Conservation (phyloP, 2,797 vertebrate species). For the Cuniculus paca region DNA sequence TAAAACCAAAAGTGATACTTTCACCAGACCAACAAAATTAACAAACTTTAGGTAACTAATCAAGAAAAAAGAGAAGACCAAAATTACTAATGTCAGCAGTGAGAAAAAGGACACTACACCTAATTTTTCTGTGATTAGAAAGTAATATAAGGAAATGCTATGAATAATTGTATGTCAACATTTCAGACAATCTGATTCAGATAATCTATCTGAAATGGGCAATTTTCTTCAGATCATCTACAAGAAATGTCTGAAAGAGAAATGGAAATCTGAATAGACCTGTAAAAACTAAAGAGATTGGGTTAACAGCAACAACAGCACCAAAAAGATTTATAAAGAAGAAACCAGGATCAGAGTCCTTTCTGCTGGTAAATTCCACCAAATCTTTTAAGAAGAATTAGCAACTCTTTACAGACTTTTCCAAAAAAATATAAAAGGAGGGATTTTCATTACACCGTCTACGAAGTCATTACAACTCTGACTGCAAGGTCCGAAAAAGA, state of each 20-base stretch:
- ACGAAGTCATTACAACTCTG: not conserved
- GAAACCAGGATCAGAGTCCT: not conserved
- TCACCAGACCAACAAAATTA: not conserved
- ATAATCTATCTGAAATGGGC: not conserved
- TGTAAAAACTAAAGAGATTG: not conserved
- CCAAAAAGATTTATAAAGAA: not conserved
- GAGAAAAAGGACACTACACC: not conserved
- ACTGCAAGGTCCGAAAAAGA: not conserved
- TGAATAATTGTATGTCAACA: not conserved
- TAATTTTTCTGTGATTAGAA: not conserved
- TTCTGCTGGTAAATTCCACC: not conserved
- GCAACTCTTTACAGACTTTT: not conserved
- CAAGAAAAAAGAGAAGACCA: not conserved
- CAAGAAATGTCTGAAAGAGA: not conserved
- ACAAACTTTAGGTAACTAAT: not conserved
- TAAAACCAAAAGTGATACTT: not conserved
- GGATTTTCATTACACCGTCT: not conserved
- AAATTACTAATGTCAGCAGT: not conserved
- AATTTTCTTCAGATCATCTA: not conserved
- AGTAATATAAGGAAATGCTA: not conserved
- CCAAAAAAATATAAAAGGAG: not conserved
- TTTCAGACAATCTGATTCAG: not conserved
- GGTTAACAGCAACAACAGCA: not conserved
- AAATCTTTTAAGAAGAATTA: not conserved
- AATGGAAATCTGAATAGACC: not conserved